Evolutionary conservation across 2,888 invertebrate species (phyloP), one percentile per base, ranked within the genome.

Genomic region (Diadegma fenestrale): DNA sequence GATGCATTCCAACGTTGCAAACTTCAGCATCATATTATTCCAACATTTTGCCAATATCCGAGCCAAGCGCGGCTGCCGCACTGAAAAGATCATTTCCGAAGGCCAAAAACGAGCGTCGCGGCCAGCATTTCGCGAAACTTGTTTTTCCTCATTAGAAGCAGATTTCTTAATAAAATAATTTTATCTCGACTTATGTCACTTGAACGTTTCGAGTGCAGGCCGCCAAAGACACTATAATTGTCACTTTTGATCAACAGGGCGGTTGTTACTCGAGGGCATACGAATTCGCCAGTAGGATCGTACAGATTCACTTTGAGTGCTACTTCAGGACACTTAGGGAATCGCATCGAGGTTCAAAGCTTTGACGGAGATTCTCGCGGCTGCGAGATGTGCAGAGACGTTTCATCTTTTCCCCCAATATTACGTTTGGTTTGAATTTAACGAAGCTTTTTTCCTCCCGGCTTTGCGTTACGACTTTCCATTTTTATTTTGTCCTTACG

Each of bases 311-410:
- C 66, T 37, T 80, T 33, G 77, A 84, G 77, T 81, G 77, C 80
- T 54, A 72, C 80, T 73, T 48, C 80, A 80, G 77, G 80, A 45
- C 84, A 84, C 84, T 80, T 84, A 77, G 26, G 48, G 45, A 66
- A 72, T 22, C 77, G 66, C 43, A 30, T 66, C 77, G 41, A 66
- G 72, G 68, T 78, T 81, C 80, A 84, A 84, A 84, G 84, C 84
- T 78, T 54, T 22, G 43, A 51, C 45, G 3, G 51, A 48, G 51
- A 63, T 69, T 51, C 64, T 66, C 75, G 12, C 69, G 51, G 41
- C 54, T 48, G 41, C 37, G 58, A 26, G 30, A 43, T 26, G 58
- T 77, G 58, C 43, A 80, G 77, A 76, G 77, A 77, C 58, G 66
- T 45, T 71, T 77, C 68, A 68, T 84, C 73, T 81, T 72, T n/a